Conservation (phyloP, 2,113 vertebrate genomes). For the Empidonax traillii region DNA sequence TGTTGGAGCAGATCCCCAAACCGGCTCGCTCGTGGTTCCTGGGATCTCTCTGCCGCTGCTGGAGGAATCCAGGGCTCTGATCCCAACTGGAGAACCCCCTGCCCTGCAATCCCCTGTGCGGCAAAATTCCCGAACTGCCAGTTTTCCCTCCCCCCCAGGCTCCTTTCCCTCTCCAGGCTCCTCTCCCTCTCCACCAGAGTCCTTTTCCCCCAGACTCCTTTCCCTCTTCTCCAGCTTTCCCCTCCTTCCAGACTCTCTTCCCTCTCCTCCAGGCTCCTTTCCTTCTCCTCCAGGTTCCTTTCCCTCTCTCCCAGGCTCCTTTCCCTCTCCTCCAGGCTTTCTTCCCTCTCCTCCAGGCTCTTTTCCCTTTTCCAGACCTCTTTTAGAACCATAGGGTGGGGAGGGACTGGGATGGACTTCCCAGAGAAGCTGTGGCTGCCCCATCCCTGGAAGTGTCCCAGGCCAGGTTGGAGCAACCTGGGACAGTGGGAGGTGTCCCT, state of each 20-base stretch:
- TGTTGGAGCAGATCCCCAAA: too few species aligned
- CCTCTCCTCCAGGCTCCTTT: too few species aligned
- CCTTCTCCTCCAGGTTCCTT: too few species aligned
- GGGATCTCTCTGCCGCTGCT: too few species aligned
- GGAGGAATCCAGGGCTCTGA: not conserved
- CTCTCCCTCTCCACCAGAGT: too few species aligned
- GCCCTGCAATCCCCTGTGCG: not conserved
- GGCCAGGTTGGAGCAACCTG: not conserved
- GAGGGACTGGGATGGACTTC: not conserved
- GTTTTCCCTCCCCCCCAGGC: too few species aligned
- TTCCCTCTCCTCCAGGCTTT: not conserved
- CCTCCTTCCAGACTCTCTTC: not conserved
- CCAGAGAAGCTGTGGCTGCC: not conserved
- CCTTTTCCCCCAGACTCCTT: too few species aligned
- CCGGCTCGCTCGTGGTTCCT: too few species aligned
- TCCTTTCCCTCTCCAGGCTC: too few species aligned
- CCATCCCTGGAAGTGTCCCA: not conserved
- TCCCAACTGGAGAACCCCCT: not conserved
- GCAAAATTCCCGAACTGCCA: not conserved
- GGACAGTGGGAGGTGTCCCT: not conserved
- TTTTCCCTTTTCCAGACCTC: not conserved
- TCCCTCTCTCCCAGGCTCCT: not conserved
- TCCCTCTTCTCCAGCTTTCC: too few species aligned
- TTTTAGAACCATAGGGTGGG: rapidly evolving
- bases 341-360: not conserved